A percentile compares a stretch with the other conserved stretches of the same genome.
phyloP scores from a whole-genome alignment of 2,888 invertebrate genomes.

The Temnothorax ravouxi region DNA sequence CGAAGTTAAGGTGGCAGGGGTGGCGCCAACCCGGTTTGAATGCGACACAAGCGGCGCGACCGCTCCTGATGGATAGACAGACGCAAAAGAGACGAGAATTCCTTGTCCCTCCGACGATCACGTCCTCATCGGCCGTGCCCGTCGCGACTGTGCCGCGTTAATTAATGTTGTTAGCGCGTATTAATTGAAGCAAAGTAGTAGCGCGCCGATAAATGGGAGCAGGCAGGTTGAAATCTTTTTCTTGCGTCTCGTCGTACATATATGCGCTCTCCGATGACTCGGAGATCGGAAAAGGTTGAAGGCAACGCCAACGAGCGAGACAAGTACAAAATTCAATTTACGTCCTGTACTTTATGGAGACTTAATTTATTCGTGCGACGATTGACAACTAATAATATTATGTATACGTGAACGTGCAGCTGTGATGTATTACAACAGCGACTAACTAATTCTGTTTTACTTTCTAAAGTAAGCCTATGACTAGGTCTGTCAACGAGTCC shows the following conservation, averaged over 20 bases:
- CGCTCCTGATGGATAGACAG: constrained; percentile 60
- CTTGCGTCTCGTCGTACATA: constrained; percentile 38
- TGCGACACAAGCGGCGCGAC: constrained; percentile 56
- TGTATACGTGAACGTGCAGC: constrained; percentile 4
- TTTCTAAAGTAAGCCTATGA: constrained; percentile 16
- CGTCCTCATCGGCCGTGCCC: constrained; percentile 32
- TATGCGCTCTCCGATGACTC: neutral
- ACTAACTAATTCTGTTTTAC: constrained; percentile 28
- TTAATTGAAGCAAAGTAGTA: constrained; percentile 82
- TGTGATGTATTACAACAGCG: constrained; percentile 13
- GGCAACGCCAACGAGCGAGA: constrained; percentile 23
- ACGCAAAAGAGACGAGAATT: constrained; percentile 53
- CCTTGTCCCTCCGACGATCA: constrained; percentile 51
- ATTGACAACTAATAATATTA: constrained; percentile 33
- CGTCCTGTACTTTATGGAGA: constrained; percentile 36
- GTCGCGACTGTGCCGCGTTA: constrained; percentile 75
- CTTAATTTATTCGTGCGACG: constrained; percentile 31
- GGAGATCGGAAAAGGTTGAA: constrained; percentile 2
- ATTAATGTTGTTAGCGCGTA: constrained; percentile 83
- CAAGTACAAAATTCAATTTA: constrained; percentile 36
- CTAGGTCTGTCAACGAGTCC: neutral
- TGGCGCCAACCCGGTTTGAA: constrained; percentile 60
- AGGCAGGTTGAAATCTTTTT: constrained; percentile 63
- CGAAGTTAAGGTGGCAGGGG: constrained; percentile 76
- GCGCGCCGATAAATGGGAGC: constrained; percentile 59